phyloP scores from a whole-genome alignment of 1,140 invertebrate genomes.

The Musca domestica region DNA sequence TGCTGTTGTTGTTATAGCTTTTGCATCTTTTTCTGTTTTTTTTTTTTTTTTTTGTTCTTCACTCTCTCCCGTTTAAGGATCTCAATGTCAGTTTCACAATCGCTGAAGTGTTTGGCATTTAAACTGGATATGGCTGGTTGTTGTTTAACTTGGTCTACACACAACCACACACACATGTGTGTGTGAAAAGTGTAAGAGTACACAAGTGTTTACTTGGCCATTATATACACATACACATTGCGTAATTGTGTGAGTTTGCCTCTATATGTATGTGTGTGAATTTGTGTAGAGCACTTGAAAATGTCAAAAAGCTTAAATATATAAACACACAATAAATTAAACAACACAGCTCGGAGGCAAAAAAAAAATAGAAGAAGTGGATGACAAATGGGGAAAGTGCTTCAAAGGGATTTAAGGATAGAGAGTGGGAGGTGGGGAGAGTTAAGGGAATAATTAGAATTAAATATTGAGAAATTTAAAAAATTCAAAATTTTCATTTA shows the following conservation, averaged over 20 bases:
- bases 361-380: too few relatives aligned
- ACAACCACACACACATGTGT: too few relatives aligned
- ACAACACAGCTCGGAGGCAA: conserved; percentile 29
- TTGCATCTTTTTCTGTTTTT: background rate
- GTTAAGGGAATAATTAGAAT: background rate
- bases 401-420: background rate
- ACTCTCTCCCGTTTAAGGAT: background rate
- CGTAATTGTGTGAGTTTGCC: too few relatives aligned
- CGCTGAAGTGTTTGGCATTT: background rate
- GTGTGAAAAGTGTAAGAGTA: too few relatives aligned
- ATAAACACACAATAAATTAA: conserved; percentile 51
- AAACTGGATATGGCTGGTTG: background rate
- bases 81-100: conserved; percentile 16
- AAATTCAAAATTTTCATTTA: too few relatives aligned
- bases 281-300: conserved; percentile 52
- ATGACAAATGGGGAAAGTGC: background rate
- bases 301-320: conserved; percentile 46
- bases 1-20: background rate
- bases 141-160: too few relatives aligned
- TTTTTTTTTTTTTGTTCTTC: too few relatives aligned
- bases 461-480: background rate
- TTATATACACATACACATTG: too few relatives aligned
- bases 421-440: background rate
- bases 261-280: conserved; percentile 15
- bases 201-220: too few relatives aligned